Conservation (phyloP, 2,113 vertebrate species). For the Ceyx margarethae region DNA sequence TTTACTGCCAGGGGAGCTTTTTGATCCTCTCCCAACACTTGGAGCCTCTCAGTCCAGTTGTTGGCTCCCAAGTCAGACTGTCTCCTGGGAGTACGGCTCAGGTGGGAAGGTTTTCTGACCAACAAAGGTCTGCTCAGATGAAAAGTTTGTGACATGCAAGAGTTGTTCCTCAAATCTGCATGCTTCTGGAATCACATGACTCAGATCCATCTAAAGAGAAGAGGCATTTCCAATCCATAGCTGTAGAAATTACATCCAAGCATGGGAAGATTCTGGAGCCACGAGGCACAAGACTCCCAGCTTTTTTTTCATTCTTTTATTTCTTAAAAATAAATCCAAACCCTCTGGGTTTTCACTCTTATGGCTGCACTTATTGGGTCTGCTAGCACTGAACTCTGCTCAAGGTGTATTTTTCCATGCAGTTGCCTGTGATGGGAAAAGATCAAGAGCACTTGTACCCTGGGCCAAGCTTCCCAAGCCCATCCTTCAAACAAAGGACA, state of each 20-base stretch:
- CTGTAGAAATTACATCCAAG: neutral
- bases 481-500: neutral
- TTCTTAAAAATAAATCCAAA: neutral
- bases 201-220: neutral
- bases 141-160: neutral
- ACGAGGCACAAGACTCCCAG: neutral
- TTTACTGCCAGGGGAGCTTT: slow-evolving; percentile 65
- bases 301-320: neutral
- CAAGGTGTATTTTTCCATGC: neutral
- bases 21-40: slow-evolving; percentile 60
- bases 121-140: neutral
- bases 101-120: slow-evolving; percentile 27
- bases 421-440: neutral
- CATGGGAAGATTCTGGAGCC: neutral
- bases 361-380: neutral
- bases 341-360: neutral
- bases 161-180: neutral
- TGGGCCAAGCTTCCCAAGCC: neutral
- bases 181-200: neutral
- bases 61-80: slow-evolving; percentile 24
- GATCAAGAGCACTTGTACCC: neutral
- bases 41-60: slow-evolving; percentile 15
- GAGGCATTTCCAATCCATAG: neutral
- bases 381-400: neutral
- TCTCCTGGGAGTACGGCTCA: neutral